These are phyloP conservation scores for Neosalanx taihuensis DNA, from an alignment of 2,797 vertebrate species.

Conservation along the genomic window DNA sequence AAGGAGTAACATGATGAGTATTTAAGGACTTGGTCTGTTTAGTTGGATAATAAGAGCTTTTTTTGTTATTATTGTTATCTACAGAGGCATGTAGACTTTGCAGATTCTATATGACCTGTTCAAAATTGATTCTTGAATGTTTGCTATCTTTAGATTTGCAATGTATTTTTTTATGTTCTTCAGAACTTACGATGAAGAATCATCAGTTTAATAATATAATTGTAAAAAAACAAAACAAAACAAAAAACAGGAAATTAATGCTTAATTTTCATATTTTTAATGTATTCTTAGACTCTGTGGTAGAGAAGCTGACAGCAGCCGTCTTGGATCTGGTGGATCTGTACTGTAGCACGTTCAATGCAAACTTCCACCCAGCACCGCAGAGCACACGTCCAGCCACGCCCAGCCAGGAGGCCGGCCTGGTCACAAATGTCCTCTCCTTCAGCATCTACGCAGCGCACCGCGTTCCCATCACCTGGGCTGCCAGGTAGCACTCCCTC, in stretches of 20 bases:
- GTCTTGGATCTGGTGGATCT: constrained; percentile 91
- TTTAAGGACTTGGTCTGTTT: too few relatives aligned
- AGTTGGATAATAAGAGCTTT: too few relatives aligned
- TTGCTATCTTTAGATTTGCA: too few relatives aligned
- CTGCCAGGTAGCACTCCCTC: constrained; percentile 76
- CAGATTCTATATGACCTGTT: too few relatives aligned
- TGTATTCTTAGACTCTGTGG: constrained; percentile 76
- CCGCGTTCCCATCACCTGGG: constrained; percentile 94
- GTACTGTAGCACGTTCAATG: constrained; percentile 92
- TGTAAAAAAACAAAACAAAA: too few relatives aligned
- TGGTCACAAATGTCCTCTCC: constrained; percentile 77
- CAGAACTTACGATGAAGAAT: too few relatives aligned
- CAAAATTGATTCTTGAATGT: too few relatives aligned
- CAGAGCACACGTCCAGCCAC: constrained; percentile 68
- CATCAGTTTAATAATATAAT: too few relatives aligned
- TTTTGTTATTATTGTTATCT: too few relatives aligned
- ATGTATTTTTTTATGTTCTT: too few relatives aligned
- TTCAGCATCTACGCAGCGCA: constrained; percentile 90
- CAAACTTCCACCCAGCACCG: constrained; percentile 85
- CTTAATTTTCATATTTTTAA: background rate
- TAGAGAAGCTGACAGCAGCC: constrained; percentile 88
- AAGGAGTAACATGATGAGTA: too few relatives aligned
- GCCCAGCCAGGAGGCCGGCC: constrained; percentile 81
- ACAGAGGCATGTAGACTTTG: too few relatives aligned
- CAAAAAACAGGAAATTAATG: background rate